Evolutionary conservation across 2,113 vertebrate species (phyloP).

Genomic region (Sterna hirundo): DNA sequence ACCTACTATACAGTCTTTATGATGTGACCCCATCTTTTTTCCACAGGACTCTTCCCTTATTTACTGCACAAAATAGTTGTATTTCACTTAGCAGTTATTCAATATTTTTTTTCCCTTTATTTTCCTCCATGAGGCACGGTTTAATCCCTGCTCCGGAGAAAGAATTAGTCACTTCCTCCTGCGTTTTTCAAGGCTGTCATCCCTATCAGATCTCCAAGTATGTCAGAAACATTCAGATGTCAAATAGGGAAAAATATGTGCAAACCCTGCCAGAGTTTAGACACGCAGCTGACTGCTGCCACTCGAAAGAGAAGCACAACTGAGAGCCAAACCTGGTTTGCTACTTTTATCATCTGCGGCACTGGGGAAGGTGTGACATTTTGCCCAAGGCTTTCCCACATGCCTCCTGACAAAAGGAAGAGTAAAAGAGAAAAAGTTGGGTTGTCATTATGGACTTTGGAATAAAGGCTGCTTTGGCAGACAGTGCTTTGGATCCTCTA

Average conservation of each 20-base stretch:
- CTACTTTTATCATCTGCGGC: neutral
- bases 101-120: neutral
- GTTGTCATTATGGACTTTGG: neutral
- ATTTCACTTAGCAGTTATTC: neutral
- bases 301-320: neutral
- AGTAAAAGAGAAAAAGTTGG: neutral
- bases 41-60: neutral
- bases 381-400: neutral
- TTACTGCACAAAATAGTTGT: neutral
- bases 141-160: neutral
- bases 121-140: neutral
- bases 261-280: neutral
- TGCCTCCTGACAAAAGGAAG: neutral
- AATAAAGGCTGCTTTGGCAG: neutral
- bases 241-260: neutral
- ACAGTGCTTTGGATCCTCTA: neutral
- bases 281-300: constrained; percentile 7
- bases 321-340: neutral
- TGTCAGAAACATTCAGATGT: constrained; percentile 13
- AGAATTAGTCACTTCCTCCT: neutral
- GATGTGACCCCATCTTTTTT: neutral
- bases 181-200: neutral
- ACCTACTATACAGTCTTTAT: neutral
- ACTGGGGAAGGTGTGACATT: neutral
- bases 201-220: neutral